Evolutionary conservation across 2,888 invertebrate species (phyloP).

Genomic region (Caradrina kadenii): DNA sequence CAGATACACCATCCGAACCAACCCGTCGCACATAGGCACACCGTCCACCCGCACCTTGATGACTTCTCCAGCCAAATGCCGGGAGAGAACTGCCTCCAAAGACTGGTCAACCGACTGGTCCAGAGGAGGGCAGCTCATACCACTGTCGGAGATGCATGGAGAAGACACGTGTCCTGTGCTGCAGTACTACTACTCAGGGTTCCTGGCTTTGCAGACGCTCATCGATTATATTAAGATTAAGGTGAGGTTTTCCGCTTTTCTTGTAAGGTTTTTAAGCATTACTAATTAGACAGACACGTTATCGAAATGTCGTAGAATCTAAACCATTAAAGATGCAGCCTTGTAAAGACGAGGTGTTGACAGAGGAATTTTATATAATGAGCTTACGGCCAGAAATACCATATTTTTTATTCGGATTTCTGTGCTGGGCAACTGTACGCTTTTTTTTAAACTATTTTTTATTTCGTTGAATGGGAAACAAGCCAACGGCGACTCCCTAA

Average conservation of each 20-base stretch:
- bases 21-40: conserved; percentile 92
- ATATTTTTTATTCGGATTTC: no score
- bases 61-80: conserved; percentile 93
- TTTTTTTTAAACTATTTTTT: no score
- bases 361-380: no score
- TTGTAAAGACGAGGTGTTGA: no score
- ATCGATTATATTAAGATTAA: conserved; percentile 94
- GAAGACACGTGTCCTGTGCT: conserved; percentile 94
- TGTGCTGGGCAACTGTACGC: no score
- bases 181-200: conserved; percentile 94
- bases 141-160: conserved; percentile 91
- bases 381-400: no score
- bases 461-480: no score
- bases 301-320: no score
- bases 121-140: conserved; percentile 83
- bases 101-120: conserved; percentile 92
- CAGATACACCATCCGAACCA: conserved; percentile 94
- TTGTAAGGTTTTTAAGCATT: not conserved
- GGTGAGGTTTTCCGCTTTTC: conserved; percentile 79
- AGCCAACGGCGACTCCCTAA: no score
- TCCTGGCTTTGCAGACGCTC: conserved; percentile 93
- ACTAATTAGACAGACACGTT: no score
- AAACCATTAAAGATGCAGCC: no score
- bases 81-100: conserved; percentile 90
- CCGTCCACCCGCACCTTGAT: conserved; percentile 92